Evolutionary conservation across 2,888 invertebrate genomes (phyloP), one percentile per base, ranked within the genome.

Genomic region (Ophioninae sp.): DNA sequence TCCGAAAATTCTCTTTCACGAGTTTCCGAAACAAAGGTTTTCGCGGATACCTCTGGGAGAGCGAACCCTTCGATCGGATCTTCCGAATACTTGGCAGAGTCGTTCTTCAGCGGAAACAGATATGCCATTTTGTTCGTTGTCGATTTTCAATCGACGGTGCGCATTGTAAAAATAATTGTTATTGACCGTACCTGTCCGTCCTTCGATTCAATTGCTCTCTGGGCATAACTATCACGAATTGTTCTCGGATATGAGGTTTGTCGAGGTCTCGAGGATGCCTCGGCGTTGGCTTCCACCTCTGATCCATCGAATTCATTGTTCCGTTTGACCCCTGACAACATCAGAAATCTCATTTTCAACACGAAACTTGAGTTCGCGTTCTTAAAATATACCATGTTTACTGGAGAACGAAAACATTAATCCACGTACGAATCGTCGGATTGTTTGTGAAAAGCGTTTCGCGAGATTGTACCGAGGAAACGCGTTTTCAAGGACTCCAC

Each of bases 171-270:
- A n/a, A 65, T 37, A 1, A 65, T 65, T 41, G 20, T 37, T 57
- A 2, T 6, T 7, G 37, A 39, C 7, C 65, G 23, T 57, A 83
- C 75, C 79, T 79, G 62, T 67, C 44, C 39, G 20, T 83, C 83
- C 59, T 74, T 3, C 44, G 39, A 70, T 56, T 61, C 78, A 67
- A 78, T 83, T 6, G 64, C 13, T 57, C 7, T 23, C 6, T n/a
- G 7, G 10, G 64, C 67, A 30, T 67, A 17, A 50, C 70, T 56
- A 39, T 74, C 67, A 2, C 65, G 23, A 56, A n/a, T 68, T 30
- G 50, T 39, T 68, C 30, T 59, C 5, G 50, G 77, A 21, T 78
- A 17, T 7, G 41, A 67, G 30, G 67, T 50, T 65, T 70, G 79
- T 72, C 68, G 70, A n/a, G 79, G 50, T 41, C 69, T 80, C 59